Base-by-base conservation (phyloP, 2,888 invertebrate genomes). In the Halictus quadricinctus region DNA sequence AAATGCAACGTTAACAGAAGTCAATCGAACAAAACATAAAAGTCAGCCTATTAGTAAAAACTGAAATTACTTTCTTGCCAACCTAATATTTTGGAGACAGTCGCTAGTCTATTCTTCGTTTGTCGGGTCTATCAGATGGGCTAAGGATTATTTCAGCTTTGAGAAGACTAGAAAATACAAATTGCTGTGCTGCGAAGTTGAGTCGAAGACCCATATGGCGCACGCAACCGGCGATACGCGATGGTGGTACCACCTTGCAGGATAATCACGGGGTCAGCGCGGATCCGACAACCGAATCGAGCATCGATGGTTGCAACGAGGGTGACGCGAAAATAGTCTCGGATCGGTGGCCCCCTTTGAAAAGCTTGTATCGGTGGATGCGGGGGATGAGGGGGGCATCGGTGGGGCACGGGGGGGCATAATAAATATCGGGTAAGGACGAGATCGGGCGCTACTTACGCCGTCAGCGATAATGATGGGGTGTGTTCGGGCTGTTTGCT, bases 401-500 rank as follows among this genome's bases (percentile, higher is more conserved):
- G 15, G 76, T 54, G 80, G 81, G 69, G 75, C 15, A 29, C 43
- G 81, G 76, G 87, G 64, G 85, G 88, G 90, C 86, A 89, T 91
- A 93, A 94, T 94, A 94, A 94, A 94, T 93, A 93, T 93, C 89
- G 91, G 90, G 86, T 88, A 88, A 91, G 87, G 84, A 90, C 82
- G 88, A 90, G 89, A 89, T 89, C 90, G 91, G 92, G 92, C 92
- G 93, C 94, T 94, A 94, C 94, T 94, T 94, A 94, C 93, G 93
- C 93, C 94, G 94, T 94, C 94, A 94, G 93, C 93, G 93, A 93
- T 94, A 94, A 94, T 94, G 93, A 94, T 92, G 93, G 94, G 94
- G 92, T 94, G 93, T 92, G 92, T 92, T 92, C 91, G 91, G 92
- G 92, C 93, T 94, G 94, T 94, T 94, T 94, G 94, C 94, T 94